These are phyloP conservation scores for Anhinga anhinga DNA, from an alignment of 2,113 vertebrate species.

Conservation along the genomic window DNA sequence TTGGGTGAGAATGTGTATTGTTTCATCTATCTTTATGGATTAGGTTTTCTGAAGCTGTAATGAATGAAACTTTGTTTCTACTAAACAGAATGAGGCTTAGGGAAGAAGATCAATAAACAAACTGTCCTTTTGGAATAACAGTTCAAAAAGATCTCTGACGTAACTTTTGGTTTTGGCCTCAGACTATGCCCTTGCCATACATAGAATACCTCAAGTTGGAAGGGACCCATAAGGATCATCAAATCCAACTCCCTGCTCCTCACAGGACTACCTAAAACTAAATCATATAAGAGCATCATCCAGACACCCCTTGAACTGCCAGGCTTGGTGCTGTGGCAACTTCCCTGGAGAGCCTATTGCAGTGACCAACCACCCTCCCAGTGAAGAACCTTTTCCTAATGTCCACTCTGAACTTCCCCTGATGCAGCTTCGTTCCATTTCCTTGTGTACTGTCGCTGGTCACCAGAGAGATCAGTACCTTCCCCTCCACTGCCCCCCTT, in stretches of 20 bases:
- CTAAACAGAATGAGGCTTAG: not conserved
- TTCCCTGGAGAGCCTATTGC: not conserved
- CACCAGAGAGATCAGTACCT: not conserved
- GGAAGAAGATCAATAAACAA: not conserved
- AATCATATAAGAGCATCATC: not conserved
- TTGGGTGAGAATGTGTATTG: not conserved
- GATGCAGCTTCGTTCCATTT: not conserved
- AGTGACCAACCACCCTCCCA: too few species aligned
- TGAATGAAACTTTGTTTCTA: not conserved
- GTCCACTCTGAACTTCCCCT: not conserved
- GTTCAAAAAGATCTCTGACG: not conserved
- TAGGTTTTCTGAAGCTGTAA: not conserved
- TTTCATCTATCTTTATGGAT: not conserved
- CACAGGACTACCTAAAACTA: not conserved
- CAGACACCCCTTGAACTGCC: not conserved
- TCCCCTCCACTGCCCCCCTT: too few species aligned
- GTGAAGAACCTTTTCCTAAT: not conserved
- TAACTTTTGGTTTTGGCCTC: not conserved
- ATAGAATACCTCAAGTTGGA: not conserved
- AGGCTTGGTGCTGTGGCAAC: too few species aligned
- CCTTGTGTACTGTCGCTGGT: not conserved
- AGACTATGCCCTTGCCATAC: accelerated
- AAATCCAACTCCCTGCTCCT: not conserved
- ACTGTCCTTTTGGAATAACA: not conserved
- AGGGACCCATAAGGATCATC: not conserved